Base-by-base conservation (phyloP, 2,888 invertebrate species). In the Rapana venosa region DNA sequence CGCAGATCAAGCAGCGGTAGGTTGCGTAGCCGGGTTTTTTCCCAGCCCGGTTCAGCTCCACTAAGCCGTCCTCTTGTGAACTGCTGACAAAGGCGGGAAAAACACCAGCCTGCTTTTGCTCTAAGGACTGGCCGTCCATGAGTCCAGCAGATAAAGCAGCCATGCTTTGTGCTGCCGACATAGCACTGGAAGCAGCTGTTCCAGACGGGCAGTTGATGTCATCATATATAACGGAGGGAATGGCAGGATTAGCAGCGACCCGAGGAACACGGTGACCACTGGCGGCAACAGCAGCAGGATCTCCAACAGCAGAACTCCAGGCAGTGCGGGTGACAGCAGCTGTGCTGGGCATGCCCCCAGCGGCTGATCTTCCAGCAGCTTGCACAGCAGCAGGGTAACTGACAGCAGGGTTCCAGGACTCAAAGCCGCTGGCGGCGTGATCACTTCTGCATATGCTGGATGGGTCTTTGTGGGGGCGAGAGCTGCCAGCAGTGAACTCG, bases 1-100 rank as follows among this genome's bases (percentile, higher is more conserved):
- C 88, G 87, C 93, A 94, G 77, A 93, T 93, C 17, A 91, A 91
- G 91, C 93, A 94, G 4, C 92, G 88, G 77, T 92, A 92, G 13
- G 92, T 92, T 30, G 92, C 92, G 30, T 90, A 89, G 32, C 74
- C 89, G 4, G 47, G 47, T 66, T 90, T 77, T 70, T 90, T 90
- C 15, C 90, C 90, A 1, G 89, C 87, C 20, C 90, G 88, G 17
- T 90, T 87, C n/a, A 77, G 70, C 30, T 91, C 87, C 84, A 87
- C 85, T 26, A 47, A 47, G 47, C 47, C 47, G 47, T 47, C 85
- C 89, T 35, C 85, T 11, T 6, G 84, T 70, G 22, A 77, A 22
- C 22, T 47, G 36, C 5, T 13, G 81, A 79, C 79, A 35, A 11
- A 35, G 79, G 17, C 15, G 13, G 22, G 30, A 15, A 20, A 83